phyloP scores from a whole-genome alignment of 2,888 invertebrate genomes.

The Malthinus flaveolus region DNA sequence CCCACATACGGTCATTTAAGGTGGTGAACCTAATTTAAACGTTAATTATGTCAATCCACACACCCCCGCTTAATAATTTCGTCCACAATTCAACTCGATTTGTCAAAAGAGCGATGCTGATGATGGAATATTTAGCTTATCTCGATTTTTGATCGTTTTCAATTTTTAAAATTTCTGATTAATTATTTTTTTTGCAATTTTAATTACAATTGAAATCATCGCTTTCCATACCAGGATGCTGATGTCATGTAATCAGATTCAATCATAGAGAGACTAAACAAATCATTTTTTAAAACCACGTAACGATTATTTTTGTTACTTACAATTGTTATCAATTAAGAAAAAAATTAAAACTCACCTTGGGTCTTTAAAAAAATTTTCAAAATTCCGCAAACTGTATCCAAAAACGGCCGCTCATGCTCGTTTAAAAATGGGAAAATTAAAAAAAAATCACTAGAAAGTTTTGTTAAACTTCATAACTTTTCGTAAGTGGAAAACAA shows the following conservation, averaged over 20 bases:
- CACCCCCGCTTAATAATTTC: slow-evolving; percentile 14
- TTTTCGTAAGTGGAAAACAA: no score
- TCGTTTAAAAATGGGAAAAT: not conserved
- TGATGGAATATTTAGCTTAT: slow-evolving; percentile 4
- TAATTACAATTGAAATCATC: slow-evolving; percentile 32
- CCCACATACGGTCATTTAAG: slow-evolving; percentile 21
- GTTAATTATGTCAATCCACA: slow-evolving; percentile 23
- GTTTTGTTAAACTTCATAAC: no score
- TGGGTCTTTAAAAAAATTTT: not conserved
- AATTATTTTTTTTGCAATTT: slow-evolving; percentile 13
- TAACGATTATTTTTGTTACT: slow-evolving; percentile 15
- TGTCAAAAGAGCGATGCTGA: slow-evolving; percentile 3
- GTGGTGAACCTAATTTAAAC: slow-evolving; percentile 20
- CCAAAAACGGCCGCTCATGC: not conserved
- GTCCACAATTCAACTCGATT: not conserved
- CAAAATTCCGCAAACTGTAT: not conserved
- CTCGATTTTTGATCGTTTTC: slow-evolving; percentile 8
- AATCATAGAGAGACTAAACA: slow-evolving; percentile 22
- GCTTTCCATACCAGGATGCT: slow-evolving; percentile 32
- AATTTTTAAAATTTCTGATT: slow-evolving; percentile 9
- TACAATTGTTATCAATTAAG: not conserved
- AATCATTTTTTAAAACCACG: slow-evolving; percentile 20
- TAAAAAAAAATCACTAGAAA: no score
- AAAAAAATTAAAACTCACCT: not conserved
- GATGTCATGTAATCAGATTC: slow-evolving; percentile 34